phyloP scores from a whole-genome alignment of 1,140 invertebrate genomes.

The Panagrolaimus sp. region DNA sequence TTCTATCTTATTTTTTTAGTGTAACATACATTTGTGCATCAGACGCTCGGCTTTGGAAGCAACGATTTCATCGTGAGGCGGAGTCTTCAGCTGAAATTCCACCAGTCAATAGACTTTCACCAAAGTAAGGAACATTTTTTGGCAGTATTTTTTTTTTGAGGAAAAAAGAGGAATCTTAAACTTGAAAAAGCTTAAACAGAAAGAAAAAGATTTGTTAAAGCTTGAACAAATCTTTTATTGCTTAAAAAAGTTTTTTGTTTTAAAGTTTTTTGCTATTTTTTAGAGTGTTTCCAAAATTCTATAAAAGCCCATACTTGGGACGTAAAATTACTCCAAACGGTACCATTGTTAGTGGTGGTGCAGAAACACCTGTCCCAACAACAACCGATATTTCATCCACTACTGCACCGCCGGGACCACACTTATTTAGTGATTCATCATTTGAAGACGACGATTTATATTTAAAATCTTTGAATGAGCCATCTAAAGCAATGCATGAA shows the following conservation, averaged over 20 bases:
- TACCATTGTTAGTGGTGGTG: constrained; percentile 13
- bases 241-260: background rate
- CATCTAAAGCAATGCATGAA: background rate
- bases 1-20: constrained; percentile 56
- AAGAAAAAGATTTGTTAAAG: background rate
- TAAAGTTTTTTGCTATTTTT: no score
- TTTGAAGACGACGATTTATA: constrained; percentile 5
- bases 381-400: background rate
- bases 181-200: no score
- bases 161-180: no score
- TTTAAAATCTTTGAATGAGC: background rate
- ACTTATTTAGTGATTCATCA: background rate
- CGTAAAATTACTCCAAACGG: constrained; percentile 14
- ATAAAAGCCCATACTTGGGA: constrained; percentile 57
- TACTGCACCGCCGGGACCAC: constrained; percentile 13
- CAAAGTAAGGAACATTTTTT: constrained; percentile 59
- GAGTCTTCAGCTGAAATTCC: constrained; percentile 43
- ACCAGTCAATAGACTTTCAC: constrained; percentile 59
- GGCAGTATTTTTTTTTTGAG: no score
- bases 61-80: constrained; percentile 46
- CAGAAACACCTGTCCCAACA: constrained; percentile 12
- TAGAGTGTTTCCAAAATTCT: constrained; percentile 62
- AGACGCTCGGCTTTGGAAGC: constrained; percentile 61
- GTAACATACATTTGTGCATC: constrained; percentile 63
- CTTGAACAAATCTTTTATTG: background rate